Conservation (phyloP, 2,888 invertebrate species). For the Girardia tigrina region DNA sequence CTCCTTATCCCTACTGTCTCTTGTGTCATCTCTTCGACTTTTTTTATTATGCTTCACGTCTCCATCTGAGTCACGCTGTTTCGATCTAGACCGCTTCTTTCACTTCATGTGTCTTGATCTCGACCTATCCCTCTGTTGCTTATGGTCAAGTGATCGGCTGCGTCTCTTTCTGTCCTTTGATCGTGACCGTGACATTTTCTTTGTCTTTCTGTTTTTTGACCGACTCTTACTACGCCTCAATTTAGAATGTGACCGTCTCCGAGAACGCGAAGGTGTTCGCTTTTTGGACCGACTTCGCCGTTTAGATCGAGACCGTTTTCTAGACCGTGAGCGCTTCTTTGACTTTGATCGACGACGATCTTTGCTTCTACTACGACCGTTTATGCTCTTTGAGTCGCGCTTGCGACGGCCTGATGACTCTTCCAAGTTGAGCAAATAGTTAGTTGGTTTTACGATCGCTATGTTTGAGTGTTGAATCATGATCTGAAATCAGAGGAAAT, state of each 20-base stretch:
- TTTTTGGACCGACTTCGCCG: background rate
- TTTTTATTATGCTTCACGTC: no score
- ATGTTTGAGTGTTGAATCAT: slow-evolving; percentile 27
- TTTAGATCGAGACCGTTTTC: slow-evolving; percentile 39
- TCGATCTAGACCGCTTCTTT: no score
- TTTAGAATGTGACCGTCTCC: background rate
- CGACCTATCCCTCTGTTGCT: no score
- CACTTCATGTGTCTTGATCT: no score
- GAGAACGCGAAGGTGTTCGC: background rate
- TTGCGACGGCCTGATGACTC: slow-evolving; percentile 47
- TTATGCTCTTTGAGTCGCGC: background rate
- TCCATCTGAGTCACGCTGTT: no score
- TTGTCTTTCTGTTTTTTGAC: slow-evolving; percentile 41
- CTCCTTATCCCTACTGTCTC: no score
- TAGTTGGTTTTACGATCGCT: slow-evolving; percentile 49
- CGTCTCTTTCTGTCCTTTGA: slow-evolving; percentile 47
- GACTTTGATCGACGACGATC: slow-evolving; percentile 42
- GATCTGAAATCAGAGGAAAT: slow-evolving; percentile 35
- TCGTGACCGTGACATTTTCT: slow-evolving; percentile 46
- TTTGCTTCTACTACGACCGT: slow-evolving; percentile 50
- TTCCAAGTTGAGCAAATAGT: slow-evolving; percentile 44
- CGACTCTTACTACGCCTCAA: slow-evolving; percentile 37
- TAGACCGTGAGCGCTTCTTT: no score
- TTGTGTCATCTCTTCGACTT: no score
- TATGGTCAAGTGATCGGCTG: no score